Evolutionary conservation across 2,888 invertebrate genomes (phyloP).

Genomic region (Drosophila meridionalis): DNA sequence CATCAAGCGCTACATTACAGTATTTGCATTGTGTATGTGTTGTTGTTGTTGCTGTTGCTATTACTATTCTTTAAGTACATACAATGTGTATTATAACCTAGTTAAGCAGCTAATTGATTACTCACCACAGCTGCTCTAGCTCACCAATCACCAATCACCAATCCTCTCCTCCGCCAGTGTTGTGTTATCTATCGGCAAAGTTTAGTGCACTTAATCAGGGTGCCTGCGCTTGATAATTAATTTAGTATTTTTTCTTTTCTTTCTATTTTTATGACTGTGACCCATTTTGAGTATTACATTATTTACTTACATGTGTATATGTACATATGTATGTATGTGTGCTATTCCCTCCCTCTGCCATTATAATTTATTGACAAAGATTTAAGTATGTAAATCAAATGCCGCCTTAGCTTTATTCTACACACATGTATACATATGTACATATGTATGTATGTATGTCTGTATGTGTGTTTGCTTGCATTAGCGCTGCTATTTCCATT

Average conservation of each 20-base stretch:
- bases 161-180: neutral
- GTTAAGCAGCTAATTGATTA: constrained; percentile 25
- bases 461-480: neutral
- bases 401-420: neutral
- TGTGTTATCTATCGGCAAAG: neutral
- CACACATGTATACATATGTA: neutral
- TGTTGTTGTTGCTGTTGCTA: constrained; percentile 9
- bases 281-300: constrained; percentile 8
- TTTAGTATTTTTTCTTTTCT: neutral
- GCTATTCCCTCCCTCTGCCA: neutral
- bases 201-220: neutral
- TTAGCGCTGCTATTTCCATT: neutral
- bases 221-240: neutral
- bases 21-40: constrained; percentile 29
- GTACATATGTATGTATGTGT: neutral
- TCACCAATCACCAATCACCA: neutral
- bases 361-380: neutral
- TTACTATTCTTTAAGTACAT: neutral
- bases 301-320: neutral
- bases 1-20: constrained; percentile 1
- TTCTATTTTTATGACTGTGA: constrained; percentile 7
- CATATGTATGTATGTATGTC: neutral
- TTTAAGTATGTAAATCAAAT: constrained; percentile 1
- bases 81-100: constrained; percentile 2
- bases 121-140: constrained; percentile 21